These are phyloP conservation scores for Paramisgurnus dabryanus DNA, from an alignment of 2,113 vertebrate genomes.

Conservation along the genomic window DNA sequence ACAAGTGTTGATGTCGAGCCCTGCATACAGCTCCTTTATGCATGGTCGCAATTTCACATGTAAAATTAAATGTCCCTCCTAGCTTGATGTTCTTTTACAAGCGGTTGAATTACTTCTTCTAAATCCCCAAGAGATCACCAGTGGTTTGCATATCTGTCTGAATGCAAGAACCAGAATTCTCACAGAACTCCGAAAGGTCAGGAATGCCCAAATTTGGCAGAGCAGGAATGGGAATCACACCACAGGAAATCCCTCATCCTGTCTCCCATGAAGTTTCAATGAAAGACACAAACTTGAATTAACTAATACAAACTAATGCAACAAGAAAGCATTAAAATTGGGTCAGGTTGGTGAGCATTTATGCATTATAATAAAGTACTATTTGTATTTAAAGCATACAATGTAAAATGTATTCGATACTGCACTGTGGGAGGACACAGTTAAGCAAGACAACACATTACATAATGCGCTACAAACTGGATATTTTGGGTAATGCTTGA, in stretches of 20 bases:
- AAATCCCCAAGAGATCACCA: conserved; percentile 11
- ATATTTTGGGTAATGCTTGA: conserved; percentile 23
- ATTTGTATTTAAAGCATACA: background rate
- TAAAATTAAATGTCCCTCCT: background rate
- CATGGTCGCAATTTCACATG: background rate
- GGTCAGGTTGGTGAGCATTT: background rate
- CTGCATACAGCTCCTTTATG: too few relatives aligned
- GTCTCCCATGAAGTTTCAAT: conserved; percentile 35
- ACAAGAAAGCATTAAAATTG: background rate
- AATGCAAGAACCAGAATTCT: conserved; percentile 19
- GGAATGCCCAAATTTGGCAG: conserved; percentile 50
- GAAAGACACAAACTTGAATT: conserved; percentile 20
- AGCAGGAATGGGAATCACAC: conserved; percentile 48
- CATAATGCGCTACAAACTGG: background rate
- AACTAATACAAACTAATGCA: background rate
- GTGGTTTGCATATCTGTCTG: conserved; percentile 19
- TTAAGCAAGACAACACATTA: background rate
- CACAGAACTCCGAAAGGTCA: conserved; percentile 43
- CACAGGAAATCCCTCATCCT: conserved; percentile 59
- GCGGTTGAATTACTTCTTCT: background rate
- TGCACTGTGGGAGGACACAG: too few relatives aligned
- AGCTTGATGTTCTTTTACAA: background rate
- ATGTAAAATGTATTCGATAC: too few relatives aligned
- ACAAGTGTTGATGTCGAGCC: too few relatives aligned
- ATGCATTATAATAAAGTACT: background rate